A percentile compares a stretch with the other conserved stretches of the same genome.
phyloP scores from a whole-genome alignment of 2,797 vertebrate species.

The Mormyrops attenuatus region DNA sequence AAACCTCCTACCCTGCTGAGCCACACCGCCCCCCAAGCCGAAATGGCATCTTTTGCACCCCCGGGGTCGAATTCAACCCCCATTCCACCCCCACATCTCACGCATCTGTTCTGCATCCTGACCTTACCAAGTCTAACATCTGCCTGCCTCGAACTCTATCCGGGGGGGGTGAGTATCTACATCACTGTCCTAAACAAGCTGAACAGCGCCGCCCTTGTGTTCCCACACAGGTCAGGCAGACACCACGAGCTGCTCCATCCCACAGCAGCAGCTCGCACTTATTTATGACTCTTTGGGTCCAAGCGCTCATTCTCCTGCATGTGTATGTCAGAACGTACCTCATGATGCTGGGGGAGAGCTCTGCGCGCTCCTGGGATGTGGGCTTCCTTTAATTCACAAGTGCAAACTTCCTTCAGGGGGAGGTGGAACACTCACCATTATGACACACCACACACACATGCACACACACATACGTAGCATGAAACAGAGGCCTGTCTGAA shows the following conservation, averaged over 20 bases:
- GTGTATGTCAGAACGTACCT: not conserved
- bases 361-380: not conserved
- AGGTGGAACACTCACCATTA: not conserved
- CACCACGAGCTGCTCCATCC: not conserved
- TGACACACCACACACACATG: not conserved
- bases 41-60: not conserved
- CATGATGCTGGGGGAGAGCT: not conserved
- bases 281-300: not conserved
- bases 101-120: not conserved
- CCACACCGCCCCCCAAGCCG: not conserved
- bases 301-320: not conserved
- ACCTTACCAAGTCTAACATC: not conserved
- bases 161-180: not conserved
- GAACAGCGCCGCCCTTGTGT: not conserved
- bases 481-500: not conserved
- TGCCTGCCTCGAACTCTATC: not conserved
- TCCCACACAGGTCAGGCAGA: not conserved
- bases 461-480: not conserved
- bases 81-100: not conserved
- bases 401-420: not conserved
- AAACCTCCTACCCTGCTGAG: not conserved
- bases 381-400: not conserved
- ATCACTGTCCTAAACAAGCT: not conserved
- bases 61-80: not conserved
- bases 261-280: not conserved